Evolutionary conservation across 2,113 vertebrate genomes (phyloP).

Genomic region (Zosterops lateralis): DNA sequence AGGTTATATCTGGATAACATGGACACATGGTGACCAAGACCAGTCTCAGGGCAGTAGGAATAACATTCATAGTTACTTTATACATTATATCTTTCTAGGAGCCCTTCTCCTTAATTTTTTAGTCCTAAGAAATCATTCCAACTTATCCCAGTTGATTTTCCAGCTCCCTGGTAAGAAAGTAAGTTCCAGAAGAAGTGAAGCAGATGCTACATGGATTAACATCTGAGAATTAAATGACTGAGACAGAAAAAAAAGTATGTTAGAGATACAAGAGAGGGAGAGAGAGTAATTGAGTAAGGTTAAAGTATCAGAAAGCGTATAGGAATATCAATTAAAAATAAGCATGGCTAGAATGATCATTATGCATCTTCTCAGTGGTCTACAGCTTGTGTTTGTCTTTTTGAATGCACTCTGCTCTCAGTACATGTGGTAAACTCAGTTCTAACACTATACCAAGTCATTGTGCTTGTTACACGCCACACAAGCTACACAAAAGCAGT

Average conservation of each 20-base stretch:
- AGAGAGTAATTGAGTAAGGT: background rate
- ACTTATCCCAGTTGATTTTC: background rate
- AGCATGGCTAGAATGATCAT: rapidly evolving
- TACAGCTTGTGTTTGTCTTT: background rate
- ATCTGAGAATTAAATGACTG: background rate
- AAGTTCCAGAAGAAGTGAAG: background rate
- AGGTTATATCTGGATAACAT: background rate
- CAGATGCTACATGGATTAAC: background rate
- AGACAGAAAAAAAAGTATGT: background rate
- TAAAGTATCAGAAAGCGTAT: background rate
- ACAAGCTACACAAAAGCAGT: background rate
- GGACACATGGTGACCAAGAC: background rate
- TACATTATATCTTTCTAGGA: background rate
- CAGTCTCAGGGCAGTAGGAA: background rate
- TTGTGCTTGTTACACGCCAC: rapidly evolving
- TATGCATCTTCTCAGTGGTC: background rate
- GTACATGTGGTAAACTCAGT: background rate
- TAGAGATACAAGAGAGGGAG: background rate
- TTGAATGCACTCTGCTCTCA: background rate
- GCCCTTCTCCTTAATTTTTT: background rate
- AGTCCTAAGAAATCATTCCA: background rate
- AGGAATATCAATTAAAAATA: background rate
- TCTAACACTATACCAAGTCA: background rate
- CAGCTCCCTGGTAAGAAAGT: background rate
- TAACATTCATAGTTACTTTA: background rate